Evolutionary conservation across 2,113 vertebrate genomes (phyloP), one percentile per base, ranked within the genome.

Genomic region (Labeo catla): DNA sequence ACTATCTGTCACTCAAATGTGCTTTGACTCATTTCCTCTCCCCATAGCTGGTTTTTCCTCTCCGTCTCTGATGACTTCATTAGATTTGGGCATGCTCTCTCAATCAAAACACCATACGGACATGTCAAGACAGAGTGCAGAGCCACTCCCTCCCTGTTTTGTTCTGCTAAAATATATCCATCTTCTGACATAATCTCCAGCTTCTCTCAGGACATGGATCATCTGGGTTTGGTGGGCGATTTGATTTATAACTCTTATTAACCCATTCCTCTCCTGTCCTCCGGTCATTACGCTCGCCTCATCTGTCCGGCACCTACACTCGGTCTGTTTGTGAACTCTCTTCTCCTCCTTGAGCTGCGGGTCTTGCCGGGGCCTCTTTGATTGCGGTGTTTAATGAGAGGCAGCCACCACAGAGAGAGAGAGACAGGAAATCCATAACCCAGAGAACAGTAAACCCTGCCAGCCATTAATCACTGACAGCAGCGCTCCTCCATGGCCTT

Each of bases 381-480:
- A 91, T 90, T 87, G 89, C 73, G 72, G 87, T 91, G 86, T 89
- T 89, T 90, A 90, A 91, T 89, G 87, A 90, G 87, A 90, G 88
- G 87, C 90, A 91, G 88, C 88, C 85, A 88, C 87, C 88, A 81
- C 87, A 85, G 90, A 90, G 84, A 87, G 83, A 72, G 80, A 28
- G 72, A 86, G 90, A 91, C 89, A 91, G 89, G 86, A 91, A 91
- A 91, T 91, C 90, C 83, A 90, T 91, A 90, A 89, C 81, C 80
- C 86, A 84, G 89, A 91, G 90, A 91, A 89, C 89, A 91, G 90
- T 88, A 90, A 86, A 89, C 87, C 86, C 89, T 86, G 82, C 84
- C 87, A 88, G 88, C 86, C 87, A 91, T 91, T 89, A 91, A 91
- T 91, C 90, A 91, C 87, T 86, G 88, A 88, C 88, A 90, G 78